A percentile compares a stretch with the other conserved stretches of the same genome.
Evolutionary conservation across 2,797 vertebrate genomes (phyloP).

Genomic region (Sebastolobus alascanus): DNA sequence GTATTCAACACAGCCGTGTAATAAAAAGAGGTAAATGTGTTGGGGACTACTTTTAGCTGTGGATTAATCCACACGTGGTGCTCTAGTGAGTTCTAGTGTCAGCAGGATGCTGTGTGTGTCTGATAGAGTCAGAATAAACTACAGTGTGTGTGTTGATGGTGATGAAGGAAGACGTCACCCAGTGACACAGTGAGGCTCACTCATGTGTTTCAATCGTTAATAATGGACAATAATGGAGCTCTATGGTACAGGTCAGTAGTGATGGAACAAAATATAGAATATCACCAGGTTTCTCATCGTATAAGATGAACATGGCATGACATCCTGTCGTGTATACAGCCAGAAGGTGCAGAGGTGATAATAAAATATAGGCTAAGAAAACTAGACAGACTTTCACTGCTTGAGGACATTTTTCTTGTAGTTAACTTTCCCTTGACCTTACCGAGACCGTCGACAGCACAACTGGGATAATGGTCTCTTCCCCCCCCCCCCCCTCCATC

Average conservation of each 20-base stretch:
- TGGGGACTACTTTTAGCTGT: too few relatives aligned
- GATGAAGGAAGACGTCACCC: background rate
- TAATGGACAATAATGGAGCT: background rate
- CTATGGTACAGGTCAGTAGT: background rate
- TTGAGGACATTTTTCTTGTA: slow-evolving; percentile 34
- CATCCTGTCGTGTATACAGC: background rate
- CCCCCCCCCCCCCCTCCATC: background rate
- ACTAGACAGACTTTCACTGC: background rate
- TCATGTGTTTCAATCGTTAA: background rate
- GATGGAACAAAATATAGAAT: background rate
- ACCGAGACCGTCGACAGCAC: slow-evolving; percentile 13
- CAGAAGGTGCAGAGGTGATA: background rate
- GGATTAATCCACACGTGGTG: background rate
- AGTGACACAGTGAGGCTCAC: background rate
- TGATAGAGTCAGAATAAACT: background rate
- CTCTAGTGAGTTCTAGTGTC: background rate
- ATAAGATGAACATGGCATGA: background rate
- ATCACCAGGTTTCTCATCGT: background rate
- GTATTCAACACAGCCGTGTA: too few relatives aligned
- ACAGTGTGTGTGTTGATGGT: background rate
- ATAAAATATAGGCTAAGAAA: background rate
- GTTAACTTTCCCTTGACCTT: slow-evolving; percentile 68
- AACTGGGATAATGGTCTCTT: slow-evolving; percentile 56
- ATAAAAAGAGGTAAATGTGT: background rate
- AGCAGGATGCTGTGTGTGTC: background rate